Evolutionary conservation across 2,113 vertebrate species (phyloP).

Genomic region (Rafetus swinhoei): DNA sequence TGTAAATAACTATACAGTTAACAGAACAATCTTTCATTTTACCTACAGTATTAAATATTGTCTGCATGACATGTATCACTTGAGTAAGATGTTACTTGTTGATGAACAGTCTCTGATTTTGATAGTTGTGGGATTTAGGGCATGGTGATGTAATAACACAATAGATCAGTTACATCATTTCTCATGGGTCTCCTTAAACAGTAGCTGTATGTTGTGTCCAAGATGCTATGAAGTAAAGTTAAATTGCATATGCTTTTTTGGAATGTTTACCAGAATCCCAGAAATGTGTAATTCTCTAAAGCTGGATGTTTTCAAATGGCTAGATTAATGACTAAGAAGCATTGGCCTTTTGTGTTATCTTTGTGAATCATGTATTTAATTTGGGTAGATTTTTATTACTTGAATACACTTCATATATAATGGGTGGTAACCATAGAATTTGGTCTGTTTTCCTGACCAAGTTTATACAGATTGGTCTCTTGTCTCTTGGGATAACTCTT

Average conservation of each 20-base stretch:
- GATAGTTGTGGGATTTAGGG: background rate
- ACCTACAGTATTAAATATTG: background rate
- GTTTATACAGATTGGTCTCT: slow-evolving; percentile 28
- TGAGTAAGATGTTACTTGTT: background rate
- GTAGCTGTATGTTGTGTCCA: background rate
- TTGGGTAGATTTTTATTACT: background rate
- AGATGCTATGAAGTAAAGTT: background rate
- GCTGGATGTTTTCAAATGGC: background rate
- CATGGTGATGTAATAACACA: background rate
- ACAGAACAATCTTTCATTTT: background rate
- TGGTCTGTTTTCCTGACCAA: slow-evolving; percentile 40
- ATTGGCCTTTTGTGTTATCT: background rate
- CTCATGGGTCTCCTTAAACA: background rate
- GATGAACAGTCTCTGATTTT: background rate
- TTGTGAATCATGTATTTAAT: background rate
- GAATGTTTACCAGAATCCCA: background rate
- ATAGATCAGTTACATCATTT: background rate
- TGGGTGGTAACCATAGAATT: slow-evolving; percentile 34
- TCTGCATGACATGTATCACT: background rate
- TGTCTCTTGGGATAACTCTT: slow-evolving; percentile 50
- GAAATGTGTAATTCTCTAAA: background rate
- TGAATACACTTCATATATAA: background rate
- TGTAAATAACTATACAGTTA: background rate
- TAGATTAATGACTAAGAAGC: background rate
- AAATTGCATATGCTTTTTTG: background rate